Evolutionary conservation across 2,888 invertebrate genomes (phyloP), one percentile per base, ranked within the genome.

Genomic region (Drosophila hamatofila): DNA sequence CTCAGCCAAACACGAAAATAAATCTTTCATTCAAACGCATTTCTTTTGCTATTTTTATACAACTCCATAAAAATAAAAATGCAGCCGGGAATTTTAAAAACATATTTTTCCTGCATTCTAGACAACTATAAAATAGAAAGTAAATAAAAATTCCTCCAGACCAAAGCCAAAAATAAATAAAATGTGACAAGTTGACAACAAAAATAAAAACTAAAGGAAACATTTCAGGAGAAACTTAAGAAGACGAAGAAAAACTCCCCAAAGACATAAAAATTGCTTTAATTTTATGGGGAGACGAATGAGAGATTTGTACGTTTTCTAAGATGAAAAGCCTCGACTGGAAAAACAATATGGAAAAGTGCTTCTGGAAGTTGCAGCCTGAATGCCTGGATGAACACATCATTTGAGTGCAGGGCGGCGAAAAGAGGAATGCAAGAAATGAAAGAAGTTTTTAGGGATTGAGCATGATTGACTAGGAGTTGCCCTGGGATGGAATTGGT

Each of bases 321-420:
- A 48, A 35, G 55, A 63, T 71, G 61, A 75, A 79, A 66, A 52
- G 67, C 33, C 58, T 41, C 66, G 21, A 64, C 49, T 55, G 46
- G 54, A 63, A 83, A 85, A 83, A 80, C 78, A 80, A 84, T 83
- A 80, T 75, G 39, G 66, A 69, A 83, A 74, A 84, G 83, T 85
- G 81, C 85, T 81, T 77, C 39, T 33, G 46, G 73, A 59, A 70
- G 70, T 63, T 60, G 54, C 51, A 69, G 46, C 18, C 49, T 51
- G 23, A 48, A 54, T 39, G 64, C 52, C 65, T 83, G 64, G 37
- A 54, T 64, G 56, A 62, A 52, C 59, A 54, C 33, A 55, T 55
- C 63, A 82, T 63, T 62, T 46, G 72, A 42, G 56, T 21, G 37
- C 30, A 52, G 52, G 14, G n/a, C 16, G 3, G 14, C 0, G 25